These are phyloP conservation scores for Palythoa heliodiscus DNA, from an alignment of 92 coral and sea anemone species.

Conservation along the genomic window DNA sequence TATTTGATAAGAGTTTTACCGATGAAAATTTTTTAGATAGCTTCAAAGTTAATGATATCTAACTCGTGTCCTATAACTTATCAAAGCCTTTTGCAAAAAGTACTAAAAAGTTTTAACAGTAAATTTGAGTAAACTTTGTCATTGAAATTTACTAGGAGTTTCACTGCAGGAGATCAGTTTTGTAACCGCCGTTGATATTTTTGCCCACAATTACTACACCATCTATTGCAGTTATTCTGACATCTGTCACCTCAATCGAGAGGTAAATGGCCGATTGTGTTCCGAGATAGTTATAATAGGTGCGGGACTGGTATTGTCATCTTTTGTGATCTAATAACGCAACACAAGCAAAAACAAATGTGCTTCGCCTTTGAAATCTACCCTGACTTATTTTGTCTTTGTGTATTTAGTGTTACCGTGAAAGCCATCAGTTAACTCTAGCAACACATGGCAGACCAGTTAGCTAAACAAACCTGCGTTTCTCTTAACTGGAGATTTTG, in stretches of 20 bases:
- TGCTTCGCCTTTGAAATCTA: conserved; percentile 12
- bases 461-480: conserved; percentile 34
- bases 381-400: conserved; percentile 5
- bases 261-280: conserved; percentile 3
- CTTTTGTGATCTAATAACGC: conserved; percentile 22
- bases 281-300: background rate
- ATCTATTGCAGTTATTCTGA: background rate
- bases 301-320: background rate
- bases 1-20: background rate
- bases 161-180: background rate
- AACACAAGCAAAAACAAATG: conserved; percentile 9
- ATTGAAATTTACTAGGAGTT: background rate
- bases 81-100: background rate
- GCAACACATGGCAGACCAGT: conserved; percentile 31
- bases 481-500: background rate
- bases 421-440: conserved; percentile 28
- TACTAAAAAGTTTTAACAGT: background rate
- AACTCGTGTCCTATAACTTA: background rate
- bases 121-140: background rate
- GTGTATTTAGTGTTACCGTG: conserved; percentile 38
- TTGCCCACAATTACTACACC: background rate
- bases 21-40: background rate
- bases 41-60: background rate
- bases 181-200: conserved; percentile 7
- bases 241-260: conserved; percentile 29